phyloP scores from a whole-genome alignment of 2,888 invertebrate species.

The Eumacrocentrus americanus region DNA sequence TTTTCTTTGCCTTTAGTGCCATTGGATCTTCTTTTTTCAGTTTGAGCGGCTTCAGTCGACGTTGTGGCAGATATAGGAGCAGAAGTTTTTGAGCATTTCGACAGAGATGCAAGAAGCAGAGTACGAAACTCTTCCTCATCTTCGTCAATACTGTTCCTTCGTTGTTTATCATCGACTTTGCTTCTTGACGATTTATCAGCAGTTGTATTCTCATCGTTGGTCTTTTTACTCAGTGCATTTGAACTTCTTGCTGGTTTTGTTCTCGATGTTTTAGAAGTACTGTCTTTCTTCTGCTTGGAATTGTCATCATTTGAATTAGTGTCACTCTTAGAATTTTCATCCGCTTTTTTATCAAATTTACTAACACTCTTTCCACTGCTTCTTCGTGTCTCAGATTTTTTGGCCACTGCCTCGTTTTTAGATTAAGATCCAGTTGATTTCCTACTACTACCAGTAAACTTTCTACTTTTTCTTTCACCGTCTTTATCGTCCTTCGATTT shows the following conservation, averaged over 20 bases:
- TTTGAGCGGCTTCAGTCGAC: not conserved
- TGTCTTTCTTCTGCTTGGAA: not conserved
- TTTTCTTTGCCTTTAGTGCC: not conserved
- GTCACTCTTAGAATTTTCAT: not conserved
- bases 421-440: not conserved
- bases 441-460: not conserved
- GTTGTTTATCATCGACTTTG: conserved; percentile 29
- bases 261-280: not conserved
- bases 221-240: conserved; percentile 1
- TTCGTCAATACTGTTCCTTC: conserved; percentile 54
- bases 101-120: conserved; percentile 52
- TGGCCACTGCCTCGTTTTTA: not conserved
- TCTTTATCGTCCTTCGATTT: not conserved
- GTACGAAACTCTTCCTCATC: conserved; percentile 55
- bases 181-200: not conserved
- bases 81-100: conserved; percentile 40
- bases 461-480: not conserved
- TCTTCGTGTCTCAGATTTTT: not conserved
- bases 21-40: not conserved
- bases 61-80: conserved; percentile 10
- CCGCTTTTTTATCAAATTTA: not conserved
- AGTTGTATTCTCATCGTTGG: not conserved
- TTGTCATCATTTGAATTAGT: not conserved
- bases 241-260: conserved; percentile 1
- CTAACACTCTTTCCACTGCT: not conserved